These are phyloP conservation scores for Astyanax mexicanus DNA, from an alignment of 2,797 vertebrate genomes.

Conservation along the genomic window DNA sequence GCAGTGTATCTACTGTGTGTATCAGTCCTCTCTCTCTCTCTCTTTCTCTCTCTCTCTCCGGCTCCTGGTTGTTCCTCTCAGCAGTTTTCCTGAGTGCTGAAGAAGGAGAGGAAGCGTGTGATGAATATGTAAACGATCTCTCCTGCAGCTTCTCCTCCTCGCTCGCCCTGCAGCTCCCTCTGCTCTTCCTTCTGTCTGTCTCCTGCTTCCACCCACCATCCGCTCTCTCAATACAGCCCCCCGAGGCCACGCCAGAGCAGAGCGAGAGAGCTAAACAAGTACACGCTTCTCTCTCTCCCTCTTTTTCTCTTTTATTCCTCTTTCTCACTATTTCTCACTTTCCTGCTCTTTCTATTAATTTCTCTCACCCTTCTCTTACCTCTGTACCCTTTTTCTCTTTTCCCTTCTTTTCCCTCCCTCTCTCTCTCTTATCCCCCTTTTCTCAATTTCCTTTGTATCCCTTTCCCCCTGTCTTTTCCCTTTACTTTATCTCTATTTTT, in stretches of 20 bases:
- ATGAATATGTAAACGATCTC: not conserved
- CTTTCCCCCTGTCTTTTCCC: too few relatives aligned
- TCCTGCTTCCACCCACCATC: slow-evolving; percentile 10
- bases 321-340: not conserved
- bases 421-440: too few relatives aligned
- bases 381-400: too few relatives aligned
- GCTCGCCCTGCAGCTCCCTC: not conserved
- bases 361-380: too few relatives aligned
- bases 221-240: slow-evolving; percentile 4
- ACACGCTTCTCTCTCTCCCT: not conserved
- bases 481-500: too few relatives aligned
- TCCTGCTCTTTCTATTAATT: not conserved
- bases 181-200: slow-evolving; percentile 2
- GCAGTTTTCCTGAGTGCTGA: not conserved
- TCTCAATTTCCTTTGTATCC: too few relatives aligned
- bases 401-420: too few relatives aligned
- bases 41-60: not conserved
- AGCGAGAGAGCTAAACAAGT: slow-evolving; percentile 11
- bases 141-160: not conserved
- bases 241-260: not conserved
- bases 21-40: too few relatives aligned
- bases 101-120: not conserved
- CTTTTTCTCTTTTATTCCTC: not conserved
- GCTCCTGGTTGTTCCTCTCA: not conserved
- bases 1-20: too few relatives aligned